Base-by-base conservation (phyloP, 1,140 invertebrate genomes). In the Atta colombica region DNA sequence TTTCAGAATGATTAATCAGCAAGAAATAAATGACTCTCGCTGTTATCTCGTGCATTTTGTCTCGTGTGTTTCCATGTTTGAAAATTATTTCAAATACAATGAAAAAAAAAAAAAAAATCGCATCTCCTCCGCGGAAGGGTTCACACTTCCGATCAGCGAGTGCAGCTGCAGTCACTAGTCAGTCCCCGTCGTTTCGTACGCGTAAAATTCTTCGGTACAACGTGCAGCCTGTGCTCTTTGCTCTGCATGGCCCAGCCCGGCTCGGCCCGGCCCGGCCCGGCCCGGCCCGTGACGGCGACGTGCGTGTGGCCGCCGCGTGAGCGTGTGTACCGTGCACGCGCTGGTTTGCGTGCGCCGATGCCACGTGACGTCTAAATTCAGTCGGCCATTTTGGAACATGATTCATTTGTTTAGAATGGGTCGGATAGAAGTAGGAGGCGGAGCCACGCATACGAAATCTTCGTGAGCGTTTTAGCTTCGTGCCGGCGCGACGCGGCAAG, bases 341-440 rank as follows among this genome's bases (percentile, higher is more conserved):
- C 68, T 77, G n/a, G 82, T 72, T 61, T 60, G 63, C 39, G 90
- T 88, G 82, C 88, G 88, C 74, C 90, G 77, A 81, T 86, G 85
- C 92, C 93, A 94, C 94, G 92, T 94, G 94, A 94, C 93, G 92
- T 95, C 94, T 95, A 95, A 95, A 95, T 94, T 95, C 93, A 93
- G 94, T 89, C 94, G 92, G 94, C 94, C 94, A 95, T 95, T 95
- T 95, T 95, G 92, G 93, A 94, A 92, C 90, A 94, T 94, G 94
- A 95, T 94, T 95, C 94, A 95, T 94, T 95, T 95, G 94, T 95
- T 94, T 95, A 95, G 94, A 95, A 94, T 92, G 93, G 93, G 90
- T 93, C 92, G 94, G 93, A 94, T 94, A 94, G 93, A 84, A 94
- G 93, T 93, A 92, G 93, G 90, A 94, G 94, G 94, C 94, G 94